Percentiles rank a stretch among this genome's conserved stretches.
These are phyloP conservation scores for Antheraea yamamai DNA, from an alignment of 2,888 invertebrate genomes.

Conservation along the genomic window DNA sequence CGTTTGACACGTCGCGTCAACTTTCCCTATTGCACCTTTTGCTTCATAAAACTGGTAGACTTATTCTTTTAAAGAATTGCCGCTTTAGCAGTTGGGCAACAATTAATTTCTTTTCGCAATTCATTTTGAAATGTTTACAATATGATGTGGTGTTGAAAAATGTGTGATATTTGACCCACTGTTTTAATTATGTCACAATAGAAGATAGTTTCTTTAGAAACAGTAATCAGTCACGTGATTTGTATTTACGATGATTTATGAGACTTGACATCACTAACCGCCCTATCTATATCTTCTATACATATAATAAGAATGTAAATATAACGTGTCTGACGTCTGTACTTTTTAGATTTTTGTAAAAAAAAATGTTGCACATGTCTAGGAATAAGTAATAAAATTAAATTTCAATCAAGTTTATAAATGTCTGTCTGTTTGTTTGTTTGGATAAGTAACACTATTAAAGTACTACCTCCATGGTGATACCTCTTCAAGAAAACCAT, in stretches of 20 bases:
- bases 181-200: background rate
- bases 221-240: background rate
- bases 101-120: background rate
- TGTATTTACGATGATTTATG: background rate
- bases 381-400: too few species aligned
- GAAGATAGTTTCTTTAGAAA: background rate
- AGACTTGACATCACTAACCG: background rate
- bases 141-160: background rate
- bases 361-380: too few species aligned
- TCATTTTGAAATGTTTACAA: background rate
- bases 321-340: too few species aligned
- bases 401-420: too few species aligned
- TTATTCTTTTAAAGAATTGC: background rate
- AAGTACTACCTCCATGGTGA: too few species aligned
- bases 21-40: background rate
- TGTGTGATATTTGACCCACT: background rate
- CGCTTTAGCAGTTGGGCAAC: background rate
- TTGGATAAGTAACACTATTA: too few species aligned
- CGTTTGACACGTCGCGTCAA: slow-evolving; percentile 3
- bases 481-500: too few species aligned
- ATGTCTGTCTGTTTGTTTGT: too few species aligned
- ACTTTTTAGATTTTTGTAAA: too few species aligned
- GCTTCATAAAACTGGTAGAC: background rate
- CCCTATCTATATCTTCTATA: too few species aligned
- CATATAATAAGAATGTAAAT: too few species aligned